These are phyloP conservation scores for Helogale parvula DNA, from an alignment of 2,113 vertebrate species.

Conservation along the genomic window DNA sequence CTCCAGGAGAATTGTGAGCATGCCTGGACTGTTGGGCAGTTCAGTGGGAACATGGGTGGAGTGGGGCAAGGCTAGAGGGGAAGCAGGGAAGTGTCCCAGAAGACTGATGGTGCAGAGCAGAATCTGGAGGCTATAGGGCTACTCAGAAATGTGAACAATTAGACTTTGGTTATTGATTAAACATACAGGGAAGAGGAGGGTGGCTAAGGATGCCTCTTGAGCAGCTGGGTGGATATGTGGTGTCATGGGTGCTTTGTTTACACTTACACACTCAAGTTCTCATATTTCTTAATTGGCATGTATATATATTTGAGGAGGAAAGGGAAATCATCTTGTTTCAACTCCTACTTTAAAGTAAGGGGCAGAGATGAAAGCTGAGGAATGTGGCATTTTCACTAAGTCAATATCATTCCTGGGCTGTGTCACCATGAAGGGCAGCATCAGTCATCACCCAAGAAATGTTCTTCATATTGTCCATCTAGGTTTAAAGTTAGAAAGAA, in stretches of 20 bases:
- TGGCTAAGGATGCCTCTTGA: background rate
- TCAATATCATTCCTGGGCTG: background rate
- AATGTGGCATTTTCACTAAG: background rate
- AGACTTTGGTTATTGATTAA: background rate
- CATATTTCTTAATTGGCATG: background rate
- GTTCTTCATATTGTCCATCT: background rate
- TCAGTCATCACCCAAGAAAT: background rate
- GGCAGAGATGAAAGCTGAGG: background rate
- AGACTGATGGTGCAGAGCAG: background rate
- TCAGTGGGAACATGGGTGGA: background rate
- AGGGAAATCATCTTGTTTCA: background rate
- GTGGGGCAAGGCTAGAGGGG: background rate
- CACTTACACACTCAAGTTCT: background rate
- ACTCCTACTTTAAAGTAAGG: background rate
- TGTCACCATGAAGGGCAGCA: background rate
- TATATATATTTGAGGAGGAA: slow-evolving; percentile 25
- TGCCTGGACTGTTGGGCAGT: background rate
- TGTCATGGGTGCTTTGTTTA: slow-evolving; percentile 47
- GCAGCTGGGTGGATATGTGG: background rate
- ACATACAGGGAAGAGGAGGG: background rate
- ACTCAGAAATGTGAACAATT: background rate
- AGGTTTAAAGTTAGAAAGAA: background rate
- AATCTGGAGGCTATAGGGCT: background rate
- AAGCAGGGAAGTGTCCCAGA: background rate
- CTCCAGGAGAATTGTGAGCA: background rate